Percentiles rank a stretch among this genome's conserved stretches.
These are phyloP conservation scores for Corythornis vintsioides DNA, from an alignment of 2,113 vertebrate genomes.

Conservation along the genomic window DNA sequence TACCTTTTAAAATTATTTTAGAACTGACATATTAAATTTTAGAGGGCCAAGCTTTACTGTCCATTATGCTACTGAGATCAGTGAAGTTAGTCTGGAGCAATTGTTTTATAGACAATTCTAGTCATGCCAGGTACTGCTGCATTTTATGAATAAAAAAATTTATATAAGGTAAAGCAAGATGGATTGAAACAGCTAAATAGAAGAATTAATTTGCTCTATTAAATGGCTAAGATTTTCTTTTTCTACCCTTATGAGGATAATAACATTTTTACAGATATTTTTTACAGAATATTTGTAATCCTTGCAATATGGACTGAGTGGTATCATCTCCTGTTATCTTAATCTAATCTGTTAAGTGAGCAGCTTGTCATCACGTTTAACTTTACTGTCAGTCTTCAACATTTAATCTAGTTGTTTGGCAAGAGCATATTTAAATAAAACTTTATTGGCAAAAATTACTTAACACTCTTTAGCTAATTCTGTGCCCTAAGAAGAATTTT, in stretches of 20 bases:
- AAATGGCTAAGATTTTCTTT: not conserved
- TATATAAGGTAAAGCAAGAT: not conserved
- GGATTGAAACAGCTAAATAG: not conserved
- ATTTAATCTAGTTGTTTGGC: not conserved
- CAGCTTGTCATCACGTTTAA: not conserved
- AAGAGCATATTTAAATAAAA: not conserved
- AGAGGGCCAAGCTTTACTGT: not conserved
- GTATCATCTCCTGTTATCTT: not conserved
- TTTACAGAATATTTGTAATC: not conserved
- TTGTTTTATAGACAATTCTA: not conserved
- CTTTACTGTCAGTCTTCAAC: not conserved
- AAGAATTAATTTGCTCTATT: not conserved
- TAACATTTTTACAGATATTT: not conserved
- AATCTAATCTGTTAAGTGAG: not conserved
- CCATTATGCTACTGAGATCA: not conserved
- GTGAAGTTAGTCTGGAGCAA: not conserved
- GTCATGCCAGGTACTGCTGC: not conserved
- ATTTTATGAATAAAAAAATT: not conserved
- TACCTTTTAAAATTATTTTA: constrained; percentile 33
- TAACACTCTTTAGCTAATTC: not conserved
- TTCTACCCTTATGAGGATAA: not conserved
- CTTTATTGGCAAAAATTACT: not conserved
- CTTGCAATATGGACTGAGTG: not conserved
- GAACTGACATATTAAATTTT: not conserved
- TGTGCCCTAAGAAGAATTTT: not conserved